These are phyloP conservation scores for Mastacembelus armatus DNA, from an alignment of 2,797 vertebrate genomes.

Conservation along the genomic window DNA sequence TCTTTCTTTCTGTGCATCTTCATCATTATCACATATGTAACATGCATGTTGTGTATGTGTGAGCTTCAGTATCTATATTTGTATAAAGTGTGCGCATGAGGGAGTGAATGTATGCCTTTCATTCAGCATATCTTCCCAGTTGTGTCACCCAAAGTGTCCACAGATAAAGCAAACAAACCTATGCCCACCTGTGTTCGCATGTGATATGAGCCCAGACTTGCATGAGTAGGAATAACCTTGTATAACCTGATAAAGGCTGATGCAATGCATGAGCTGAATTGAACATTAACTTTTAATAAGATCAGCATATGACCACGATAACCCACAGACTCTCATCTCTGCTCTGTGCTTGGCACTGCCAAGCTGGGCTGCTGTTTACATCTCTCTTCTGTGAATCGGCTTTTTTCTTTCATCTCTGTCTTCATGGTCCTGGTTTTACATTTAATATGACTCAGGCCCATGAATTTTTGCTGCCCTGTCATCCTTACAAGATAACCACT, in stretches of 20 bases:
- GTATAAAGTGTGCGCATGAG: conserved; percentile 25
- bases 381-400: neutral
- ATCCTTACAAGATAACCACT: neutral
- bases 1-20: neutral
- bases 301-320: conserved; percentile 29
- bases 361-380: neutral
- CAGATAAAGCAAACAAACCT: conserved; percentile 53
- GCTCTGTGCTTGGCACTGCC: neutral
- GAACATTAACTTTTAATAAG: conserved; percentile 38
- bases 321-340: conserved; percentile 28
- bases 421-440: conserved; percentile 11
- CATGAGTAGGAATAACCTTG: conserved; percentile 26
- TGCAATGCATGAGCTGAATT: conserved; percentile 16
- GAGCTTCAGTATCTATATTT: neutral
- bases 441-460: conserved; percentile 1
- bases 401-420: conserved; percentile 15
- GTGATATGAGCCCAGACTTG: conserved; percentile 46
- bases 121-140: conserved; percentile 37
- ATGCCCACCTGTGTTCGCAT: conserved; percentile 26
- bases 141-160: conserved; percentile 41
- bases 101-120: conserved; percentile 32
- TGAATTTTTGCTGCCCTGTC: conserved; percentile 4
- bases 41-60: conserved; percentile 1
- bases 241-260: conserved; percentile 33
- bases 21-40: neutral